Base-by-base conservation (phyloP, 2,797 vertebrate genomes). In the Falco concolor region DNA sequence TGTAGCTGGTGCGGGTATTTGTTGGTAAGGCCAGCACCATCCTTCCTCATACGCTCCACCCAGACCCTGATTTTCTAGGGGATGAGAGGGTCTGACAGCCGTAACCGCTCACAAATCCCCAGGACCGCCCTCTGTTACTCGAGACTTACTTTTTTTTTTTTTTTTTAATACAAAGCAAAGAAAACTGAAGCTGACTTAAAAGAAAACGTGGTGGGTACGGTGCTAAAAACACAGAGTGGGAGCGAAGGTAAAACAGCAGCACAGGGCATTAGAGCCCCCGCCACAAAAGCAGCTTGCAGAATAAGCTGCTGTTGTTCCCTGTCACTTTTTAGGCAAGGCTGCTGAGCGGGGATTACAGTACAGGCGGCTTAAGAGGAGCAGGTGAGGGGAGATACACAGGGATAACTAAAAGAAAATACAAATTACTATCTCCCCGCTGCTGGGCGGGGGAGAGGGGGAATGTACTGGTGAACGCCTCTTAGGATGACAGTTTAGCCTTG, bases 241-340 rank as follows among this genome's bases (percentile, higher is more conserved):
- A 70, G 57, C 1, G 23, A 47, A 86, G 88, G 94, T 34, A 75
- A 83, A 75, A 17, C 63, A 87, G 93, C 80, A 65, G 88, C 61
- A 3, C 6, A 1, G 65, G 63, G 87, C 52, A 28, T 92, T 53
- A 77, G 40, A 56, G 84, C 30, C 73, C 40, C 70, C 5, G 28
- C 57, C 90, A 67, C 0, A 3, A 77, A 93, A 96, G 88, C 94
- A 54, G 95, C 96, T 96, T 96, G 92, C 3, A 9, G 47, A 90
- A 91, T 91, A 90, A 95, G 91, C 92, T 8, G 63, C 73, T 34
- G 85, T 69, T 68, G 73, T 10, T 89, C 92, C 90, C 90, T 95
- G 87, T 93, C 95, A 94, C 93, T 96, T 96, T 95, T 94, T 89
- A 73, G 90, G 91, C 61, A 87, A 76, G 69, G 79, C 84, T 94